phyloP scores from a whole-genome alignment of 2,113 vertebrate genomes.

The zebrafish (Danio rerio) region GRCz12tu NC_133198.1:40767001-40767500 shows the following conservation, averaged over 20 bases:
- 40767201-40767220: too few species aligned
- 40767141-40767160: too few species aligned
- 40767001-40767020: too few species aligned
- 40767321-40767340: conserved; percentile 35
- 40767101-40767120: too few species aligned
- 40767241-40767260: background rate
- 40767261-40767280: background rate
- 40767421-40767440: conserved; percentile 74
- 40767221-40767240: too few species aligned
- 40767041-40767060: too few species aligned
- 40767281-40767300: background rate
- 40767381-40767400: conserved; percentile 13
- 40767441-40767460: conserved; percentile 62
- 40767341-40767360: conserved; percentile 43
- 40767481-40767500: background rate
- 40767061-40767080: too few species aligned
- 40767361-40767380: conserved; percentile 22
- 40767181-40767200: too few species aligned
- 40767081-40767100: too few species aligned
- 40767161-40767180: too few species aligned
- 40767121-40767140: too few species aligned
- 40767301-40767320: conserved; percentile 13
- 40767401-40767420: conserved; percentile 27
- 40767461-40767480: background rate
- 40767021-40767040: too few species aligned